phyloP scores from a whole-genome alignment of 2,113 vertebrate genomes.

The Motacilla alba region DNA sequence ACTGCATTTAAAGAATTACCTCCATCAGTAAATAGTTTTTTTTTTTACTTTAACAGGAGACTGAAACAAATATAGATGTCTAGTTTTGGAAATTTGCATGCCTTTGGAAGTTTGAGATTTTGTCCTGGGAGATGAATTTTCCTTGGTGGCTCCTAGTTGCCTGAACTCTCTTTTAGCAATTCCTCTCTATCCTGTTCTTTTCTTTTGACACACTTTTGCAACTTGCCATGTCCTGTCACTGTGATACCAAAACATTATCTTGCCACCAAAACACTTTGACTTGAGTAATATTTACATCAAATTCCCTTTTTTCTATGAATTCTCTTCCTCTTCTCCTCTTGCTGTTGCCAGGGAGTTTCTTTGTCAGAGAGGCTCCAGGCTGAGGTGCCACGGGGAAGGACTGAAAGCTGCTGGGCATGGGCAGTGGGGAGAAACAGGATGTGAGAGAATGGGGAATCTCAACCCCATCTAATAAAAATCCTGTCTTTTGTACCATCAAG shows the following conservation, averaged over 20 bases:
- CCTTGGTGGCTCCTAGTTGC: neutral
- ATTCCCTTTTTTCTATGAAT: neutral
- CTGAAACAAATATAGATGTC: neutral
- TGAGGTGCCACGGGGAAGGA: neutral
- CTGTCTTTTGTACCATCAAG: neutral
- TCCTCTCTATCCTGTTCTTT: neutral
- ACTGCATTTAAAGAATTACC: neutral
- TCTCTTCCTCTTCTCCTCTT: neutral
- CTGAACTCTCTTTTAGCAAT: neutral
- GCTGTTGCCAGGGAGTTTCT: neutral
- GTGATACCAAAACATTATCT: neutral
- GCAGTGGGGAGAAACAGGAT: neutral
- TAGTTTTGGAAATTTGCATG: neutral
- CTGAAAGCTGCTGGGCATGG: neutral
- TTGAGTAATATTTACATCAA: neutral
- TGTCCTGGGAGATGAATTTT: neutral
- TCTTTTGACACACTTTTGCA: neutral
- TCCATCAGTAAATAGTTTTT: neutral
- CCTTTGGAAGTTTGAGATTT: neutral
- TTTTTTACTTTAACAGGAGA: neutral
- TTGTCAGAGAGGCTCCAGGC: neutral
- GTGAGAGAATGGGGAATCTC: neutral
- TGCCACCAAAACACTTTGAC: neutral
- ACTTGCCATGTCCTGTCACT: neutral
- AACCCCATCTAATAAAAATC: neutral